Conservation (phyloP, 2,113 vertebrate genomes). For the Anser cygnoides region DNA sequence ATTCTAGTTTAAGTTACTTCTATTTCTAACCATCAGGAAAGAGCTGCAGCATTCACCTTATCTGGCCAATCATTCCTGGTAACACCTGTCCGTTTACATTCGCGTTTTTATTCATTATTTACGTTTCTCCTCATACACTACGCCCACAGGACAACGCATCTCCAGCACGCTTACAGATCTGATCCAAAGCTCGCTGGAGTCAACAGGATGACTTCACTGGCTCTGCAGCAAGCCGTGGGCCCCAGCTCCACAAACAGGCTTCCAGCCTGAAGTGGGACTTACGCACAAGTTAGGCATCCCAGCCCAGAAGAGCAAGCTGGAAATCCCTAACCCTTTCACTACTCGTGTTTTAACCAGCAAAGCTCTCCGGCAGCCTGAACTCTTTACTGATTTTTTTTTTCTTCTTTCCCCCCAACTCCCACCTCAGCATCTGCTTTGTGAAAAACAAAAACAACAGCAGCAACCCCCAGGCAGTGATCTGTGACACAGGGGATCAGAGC, state of each 20-base stretch:
- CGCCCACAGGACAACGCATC: conserved; percentile 35
- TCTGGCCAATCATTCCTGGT: background rate
- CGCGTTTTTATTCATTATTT: background rate
- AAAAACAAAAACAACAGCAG: background rate
- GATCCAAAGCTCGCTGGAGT: conserved; percentile 56
- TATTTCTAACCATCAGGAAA: background rate
- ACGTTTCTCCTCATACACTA: conserved; percentile 41
- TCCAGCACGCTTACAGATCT: conserved; percentile 2
- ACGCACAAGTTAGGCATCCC: conserved; percentile 57
- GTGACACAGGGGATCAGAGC: background rate
- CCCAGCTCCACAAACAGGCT: background rate
- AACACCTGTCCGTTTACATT: conserved; percentile 59
- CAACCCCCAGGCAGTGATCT: background rate
- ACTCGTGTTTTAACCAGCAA: background rate
- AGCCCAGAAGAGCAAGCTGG: conserved; percentile 2
- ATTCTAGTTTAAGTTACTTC: background rate
- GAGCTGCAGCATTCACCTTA: background rate
- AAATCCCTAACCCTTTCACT: conserved; percentile 67
- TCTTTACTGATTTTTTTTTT: background rate
- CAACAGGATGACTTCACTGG: conserved; percentile 61
- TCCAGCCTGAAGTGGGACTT: conserved; percentile 59
- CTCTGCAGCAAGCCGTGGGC: conserved; percentile 6
- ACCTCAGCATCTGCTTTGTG: background rate
- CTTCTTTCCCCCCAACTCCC: rapidly evolving
- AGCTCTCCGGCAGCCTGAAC: background rate